Conservation (phyloP, 2,113 vertebrate species). For the Entomyzon cyanotis region DNA sequence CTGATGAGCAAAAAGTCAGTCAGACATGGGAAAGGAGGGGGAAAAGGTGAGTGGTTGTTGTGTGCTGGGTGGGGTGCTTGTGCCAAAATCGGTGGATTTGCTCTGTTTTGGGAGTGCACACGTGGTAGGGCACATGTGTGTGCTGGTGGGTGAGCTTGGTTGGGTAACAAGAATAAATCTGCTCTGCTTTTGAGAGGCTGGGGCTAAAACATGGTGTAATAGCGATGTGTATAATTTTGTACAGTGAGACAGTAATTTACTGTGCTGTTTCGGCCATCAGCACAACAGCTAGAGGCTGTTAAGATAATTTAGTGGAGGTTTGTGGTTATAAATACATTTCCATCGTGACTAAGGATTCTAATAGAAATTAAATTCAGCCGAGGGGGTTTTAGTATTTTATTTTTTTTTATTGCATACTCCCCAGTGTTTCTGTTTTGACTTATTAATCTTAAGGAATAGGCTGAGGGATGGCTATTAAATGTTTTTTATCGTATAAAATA, state of each 20-base stretch:
- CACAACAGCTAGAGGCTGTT: conserved; percentile 13
- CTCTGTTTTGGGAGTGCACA: background rate
- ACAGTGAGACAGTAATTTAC: background rate
- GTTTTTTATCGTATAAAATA: background rate
- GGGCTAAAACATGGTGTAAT: background rate
- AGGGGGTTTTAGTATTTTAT: background rate
- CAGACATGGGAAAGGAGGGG: background rate
- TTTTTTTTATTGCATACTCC: background rate
- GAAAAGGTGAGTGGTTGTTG: background rate
- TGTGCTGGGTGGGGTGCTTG: background rate
- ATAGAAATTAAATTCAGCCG: conserved; percentile 18
- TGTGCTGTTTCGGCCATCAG: conserved; percentile 28
- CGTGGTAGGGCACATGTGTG: background rate
- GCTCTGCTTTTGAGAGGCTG: background rate
- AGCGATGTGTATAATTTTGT: background rate
- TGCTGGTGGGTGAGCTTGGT: background rate
- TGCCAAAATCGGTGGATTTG: background rate
- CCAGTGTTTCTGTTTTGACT: conserved; percentile 40
- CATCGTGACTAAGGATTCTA: conserved; percentile 44
- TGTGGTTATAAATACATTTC: conserved; percentile 64
- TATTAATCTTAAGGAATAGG: background rate
- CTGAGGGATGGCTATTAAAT: background rate
- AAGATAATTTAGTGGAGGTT: conserved; percentile 49
- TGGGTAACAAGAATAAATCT: background rate
- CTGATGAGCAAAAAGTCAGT: background rate